Percentiles rank a stretch among this genome's conserved stretches.
Conservation (phyloP, 2,888 invertebrate genomes). For the Hofmannophila pseudospretella region DNA sequence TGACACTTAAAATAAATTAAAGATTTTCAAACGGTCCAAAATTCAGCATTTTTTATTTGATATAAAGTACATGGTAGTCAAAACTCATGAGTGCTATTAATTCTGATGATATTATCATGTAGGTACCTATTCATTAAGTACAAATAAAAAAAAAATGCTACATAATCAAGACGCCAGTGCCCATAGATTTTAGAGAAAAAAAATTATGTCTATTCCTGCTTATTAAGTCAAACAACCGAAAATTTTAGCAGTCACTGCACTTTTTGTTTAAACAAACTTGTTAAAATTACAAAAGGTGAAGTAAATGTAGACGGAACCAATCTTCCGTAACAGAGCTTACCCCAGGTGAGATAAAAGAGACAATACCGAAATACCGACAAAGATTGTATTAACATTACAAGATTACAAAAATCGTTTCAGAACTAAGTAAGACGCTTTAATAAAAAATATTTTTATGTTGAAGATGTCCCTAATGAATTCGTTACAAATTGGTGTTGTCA, state of each 20-base stretch:
- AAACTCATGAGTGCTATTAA: no score
- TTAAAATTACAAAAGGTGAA: slow-evolving; percentile 52
- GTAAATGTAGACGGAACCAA: slow-evolving; percentile 41
- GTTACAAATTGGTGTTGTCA: background rate
- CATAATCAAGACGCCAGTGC: no score
- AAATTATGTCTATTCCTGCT: no score
- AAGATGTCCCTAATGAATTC: background rate
- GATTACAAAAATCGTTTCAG: slow-evolving; percentile 32
- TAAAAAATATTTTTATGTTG: background rate
- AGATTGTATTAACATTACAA: slow-evolving; percentile 61
- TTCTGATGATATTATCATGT: no score
- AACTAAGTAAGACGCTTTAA: background rate
- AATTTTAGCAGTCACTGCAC: slow-evolving; percentile 9
- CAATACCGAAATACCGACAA: slow-evolving; percentile 38
- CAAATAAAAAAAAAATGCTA: no score
- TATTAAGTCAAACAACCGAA: no score
- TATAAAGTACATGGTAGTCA: no score
- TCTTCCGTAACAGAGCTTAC: slow-evolving; percentile 50
- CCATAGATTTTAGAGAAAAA: no score
- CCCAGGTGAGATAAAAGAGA: slow-evolving; percentile 44
- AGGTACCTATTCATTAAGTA: no score
- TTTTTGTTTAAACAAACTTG: slow-evolving; percentile 46
- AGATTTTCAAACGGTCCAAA: no score
- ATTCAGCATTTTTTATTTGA: no score
- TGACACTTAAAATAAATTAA: no score